Evolutionary conservation across 2,888 invertebrate species (phyloP).

Genomic region (Neuroscelio doddi): DNA sequence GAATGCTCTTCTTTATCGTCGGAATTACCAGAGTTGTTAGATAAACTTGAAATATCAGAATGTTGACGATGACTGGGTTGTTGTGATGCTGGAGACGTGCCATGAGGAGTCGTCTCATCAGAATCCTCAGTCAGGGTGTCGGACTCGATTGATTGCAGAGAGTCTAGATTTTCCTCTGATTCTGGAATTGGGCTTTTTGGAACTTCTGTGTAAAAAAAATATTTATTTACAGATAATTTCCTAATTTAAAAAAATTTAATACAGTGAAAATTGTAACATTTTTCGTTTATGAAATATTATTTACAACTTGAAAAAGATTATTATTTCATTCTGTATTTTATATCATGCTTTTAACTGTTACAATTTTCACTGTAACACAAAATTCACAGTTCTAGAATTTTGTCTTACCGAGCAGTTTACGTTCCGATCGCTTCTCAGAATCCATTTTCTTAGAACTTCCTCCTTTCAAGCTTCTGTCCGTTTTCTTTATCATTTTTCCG

Average conservation of each 20-base stretch:
- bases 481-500: no score
- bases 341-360: no score
- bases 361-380: no score
- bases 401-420: conserved; percentile 32
- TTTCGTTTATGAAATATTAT: no score
- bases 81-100: conserved; percentile 45
- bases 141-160: conserved; percentile 67
- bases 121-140: conserved; percentile 69
- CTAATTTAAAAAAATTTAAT: neutral
- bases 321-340: no score
- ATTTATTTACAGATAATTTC: no score
- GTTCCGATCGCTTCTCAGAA: conserved; percentile 15
- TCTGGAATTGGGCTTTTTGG: conserved; percentile 52
- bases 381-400: no score
- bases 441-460: neutral
- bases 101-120: conserved; percentile 56
- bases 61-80: conserved; percentile 62
- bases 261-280: no score
- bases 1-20: conserved; percentile 68
- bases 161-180: conserved; percentile 66
- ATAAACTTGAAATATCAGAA: conserved; percentile 64
- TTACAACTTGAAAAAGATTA: neutral
- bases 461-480: neutral
- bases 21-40: conserved; percentile 64
- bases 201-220: conserved; percentile 26